Conservation (phyloP, 2,888 invertebrate species). For the Rhabditoides inermis region DNA sequence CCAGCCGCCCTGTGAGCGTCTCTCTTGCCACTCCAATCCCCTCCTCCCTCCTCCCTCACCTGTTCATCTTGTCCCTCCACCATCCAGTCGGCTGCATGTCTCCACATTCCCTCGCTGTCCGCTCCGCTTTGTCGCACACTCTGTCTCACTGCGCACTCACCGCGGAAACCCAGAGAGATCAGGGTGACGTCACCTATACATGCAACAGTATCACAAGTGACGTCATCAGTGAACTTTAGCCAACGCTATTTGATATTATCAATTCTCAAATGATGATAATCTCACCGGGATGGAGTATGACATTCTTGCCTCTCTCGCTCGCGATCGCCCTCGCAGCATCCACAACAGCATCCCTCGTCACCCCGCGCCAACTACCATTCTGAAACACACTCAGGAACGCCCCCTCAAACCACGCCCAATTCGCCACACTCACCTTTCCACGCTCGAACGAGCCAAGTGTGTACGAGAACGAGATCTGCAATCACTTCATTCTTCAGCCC, state of each 20-base stretch:
- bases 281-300: constrained; percentile 17
- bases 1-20: constrained; percentile 68
- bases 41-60: background rate
- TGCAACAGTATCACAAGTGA: background rate
- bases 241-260: background rate
- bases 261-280: background rate
- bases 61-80: constrained; percentile 70
- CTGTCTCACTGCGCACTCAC: constrained; percentile 17
- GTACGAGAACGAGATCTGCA: constrained; percentile 28
- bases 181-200: constrained; percentile 21
- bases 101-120: constrained; percentile 83
- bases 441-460: constrained; percentile 15
- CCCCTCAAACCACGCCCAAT: constrained; percentile 40
- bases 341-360: constrained; percentile 33
- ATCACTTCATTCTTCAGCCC: constrained; percentile 3
- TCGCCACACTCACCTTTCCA: constrained; percentile 22
- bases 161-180: constrained; percentile 31
- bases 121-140: constrained; percentile 73
- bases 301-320: constrained; percentile 17
- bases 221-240: background rate
- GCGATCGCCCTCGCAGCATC: constrained; percentile 38
- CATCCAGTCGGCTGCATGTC: constrained; percentile 83
- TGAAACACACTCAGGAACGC: constrained; percentile 27
- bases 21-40: background rate
- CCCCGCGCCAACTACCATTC: constrained; percentile 20